Conservation (phyloP, 1,140 invertebrate species). For the Scaptodrosophila lebanonensis region DNA sequence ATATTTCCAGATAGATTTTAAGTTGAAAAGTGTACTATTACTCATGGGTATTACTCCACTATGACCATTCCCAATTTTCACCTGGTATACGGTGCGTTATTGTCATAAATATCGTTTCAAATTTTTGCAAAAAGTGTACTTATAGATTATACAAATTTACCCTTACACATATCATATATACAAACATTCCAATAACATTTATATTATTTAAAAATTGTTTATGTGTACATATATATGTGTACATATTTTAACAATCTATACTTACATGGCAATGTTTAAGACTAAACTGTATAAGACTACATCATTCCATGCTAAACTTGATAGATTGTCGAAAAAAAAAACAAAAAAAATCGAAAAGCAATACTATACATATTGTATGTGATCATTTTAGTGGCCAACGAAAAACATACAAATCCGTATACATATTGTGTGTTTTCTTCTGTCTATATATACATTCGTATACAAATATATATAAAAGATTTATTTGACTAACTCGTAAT, state of each 20-base stretch:
- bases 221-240: neutral
- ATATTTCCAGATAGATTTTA: constrained; percentile 34
- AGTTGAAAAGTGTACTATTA: constrained; percentile 25
- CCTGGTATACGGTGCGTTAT: constrained; percentile 19
- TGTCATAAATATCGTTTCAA: constrained; percentile 24
- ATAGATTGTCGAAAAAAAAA: no score
- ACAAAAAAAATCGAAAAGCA: no score
- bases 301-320: no score
- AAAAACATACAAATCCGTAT: constrained; percentile 46
- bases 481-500: no score
- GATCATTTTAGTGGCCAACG: constrained; percentile 63
- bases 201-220: neutral
- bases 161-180: constrained; percentile 21
- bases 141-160: constrained; percentile 59
- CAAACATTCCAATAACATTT: constrained; percentile 50
- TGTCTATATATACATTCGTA: constrained; percentile 61
- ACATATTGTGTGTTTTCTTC: constrained; percentile 51
- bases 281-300: constrained; percentile 58
- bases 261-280: constrained; percentile 26
- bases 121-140: constrained; percentile 65
- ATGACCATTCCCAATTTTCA: constrained; percentile 47
- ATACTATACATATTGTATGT: no score
- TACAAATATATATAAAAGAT: no score
- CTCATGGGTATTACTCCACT: constrained; percentile 6
- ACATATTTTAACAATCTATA: constrained; percentile 33